Percentiles rank a stretch among this genome's conserved stretches.
These are phyloP conservation scores for Falco berigora DNA, from an alignment of 2,797 vertebrate species.

Conservation along the genomic window DNA sequence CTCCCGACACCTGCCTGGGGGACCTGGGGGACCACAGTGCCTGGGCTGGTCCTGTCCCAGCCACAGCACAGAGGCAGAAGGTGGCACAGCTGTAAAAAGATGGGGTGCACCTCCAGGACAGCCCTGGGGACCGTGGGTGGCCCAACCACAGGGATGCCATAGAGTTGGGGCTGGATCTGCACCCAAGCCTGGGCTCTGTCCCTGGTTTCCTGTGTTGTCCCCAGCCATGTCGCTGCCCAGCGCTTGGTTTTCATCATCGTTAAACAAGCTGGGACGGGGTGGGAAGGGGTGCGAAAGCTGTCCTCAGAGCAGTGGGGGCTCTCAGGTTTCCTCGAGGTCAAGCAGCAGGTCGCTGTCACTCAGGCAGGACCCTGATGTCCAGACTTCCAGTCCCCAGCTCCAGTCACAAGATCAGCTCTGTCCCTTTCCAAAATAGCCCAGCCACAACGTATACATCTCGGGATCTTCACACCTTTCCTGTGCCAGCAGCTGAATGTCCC, in stretches of 20 bases:
- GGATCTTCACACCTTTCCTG: background rate
- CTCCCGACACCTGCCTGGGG: background rate
- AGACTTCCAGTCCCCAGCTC: slow-evolving; percentile 46
- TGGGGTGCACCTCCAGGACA: background rate
- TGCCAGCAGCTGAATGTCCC: slow-evolving; percentile 10
- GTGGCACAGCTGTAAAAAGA: background rate
- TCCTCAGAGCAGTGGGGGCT: background rate
- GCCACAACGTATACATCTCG: background rate
- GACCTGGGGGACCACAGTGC: accelerated
- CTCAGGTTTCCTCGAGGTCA: slow-evolving; percentile 38
- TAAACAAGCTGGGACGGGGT: accelerated
- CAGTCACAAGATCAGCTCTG: slow-evolving; percentile 9
- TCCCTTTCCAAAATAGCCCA: slow-evolving; percentile 55
- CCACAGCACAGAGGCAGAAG: accelerated
- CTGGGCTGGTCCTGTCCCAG: background rate
- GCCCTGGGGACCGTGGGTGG: accelerated
- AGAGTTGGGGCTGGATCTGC: accelerated
- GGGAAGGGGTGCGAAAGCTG: background rate
- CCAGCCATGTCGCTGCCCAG: background rate
- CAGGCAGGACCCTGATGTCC: slow-evolving; percentile 13
- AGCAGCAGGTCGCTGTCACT: slow-evolving; percentile 29
- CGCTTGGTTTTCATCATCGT: background rate
- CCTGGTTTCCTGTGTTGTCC: accelerated
- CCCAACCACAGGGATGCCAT: accelerated
- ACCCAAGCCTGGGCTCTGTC: background rate